Evolutionary conservation across 2,888 invertebrate species (phyloP).

Genomic region (Ferdinandea cuprea): DNA sequence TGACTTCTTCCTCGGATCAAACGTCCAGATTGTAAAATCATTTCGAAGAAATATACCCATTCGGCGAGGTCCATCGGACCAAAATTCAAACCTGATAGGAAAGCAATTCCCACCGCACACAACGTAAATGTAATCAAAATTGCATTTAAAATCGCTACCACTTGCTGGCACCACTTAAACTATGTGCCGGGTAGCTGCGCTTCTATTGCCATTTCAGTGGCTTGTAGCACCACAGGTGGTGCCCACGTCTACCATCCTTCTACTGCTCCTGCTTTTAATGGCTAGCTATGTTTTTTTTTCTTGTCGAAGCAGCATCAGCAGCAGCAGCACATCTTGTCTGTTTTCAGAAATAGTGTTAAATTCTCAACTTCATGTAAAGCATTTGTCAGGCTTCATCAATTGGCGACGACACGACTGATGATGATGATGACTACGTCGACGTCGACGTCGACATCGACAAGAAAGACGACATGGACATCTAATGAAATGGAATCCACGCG

Average conservation of each 20-base stretch:
- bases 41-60: constrained; percentile 10
- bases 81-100: constrained; percentile 2
- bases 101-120: not conserved
- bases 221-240: constrained; percentile 41
- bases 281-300: not conserved
- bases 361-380: constrained; percentile 59
- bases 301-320: too few species aligned
- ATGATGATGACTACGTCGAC: constrained; percentile 15
- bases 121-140: constrained; percentile 42
- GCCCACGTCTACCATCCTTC: constrained; percentile 12
- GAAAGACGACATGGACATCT: not conserved
- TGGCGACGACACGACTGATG: constrained; percentile 44
- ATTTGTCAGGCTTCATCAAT: constrained; percentile 76
- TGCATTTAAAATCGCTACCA: constrained; percentile 36
- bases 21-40: constrained; percentile 10
- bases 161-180: constrained; percentile 30
- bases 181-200: constrained; percentile 26
- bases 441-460: not conserved
- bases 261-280: constrained; percentile 7
- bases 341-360: constrained; percentile 64
- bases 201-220: constrained; percentile 32
- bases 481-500: constrained; percentile 24
- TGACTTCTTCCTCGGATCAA: constrained; percentile 21
- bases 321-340: constrained; percentile 7
- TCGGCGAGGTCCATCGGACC: not conserved